Base-by-base conservation (phyloP, 2,797 vertebrate species). In the Rhinatrema bivittatum region DNA sequence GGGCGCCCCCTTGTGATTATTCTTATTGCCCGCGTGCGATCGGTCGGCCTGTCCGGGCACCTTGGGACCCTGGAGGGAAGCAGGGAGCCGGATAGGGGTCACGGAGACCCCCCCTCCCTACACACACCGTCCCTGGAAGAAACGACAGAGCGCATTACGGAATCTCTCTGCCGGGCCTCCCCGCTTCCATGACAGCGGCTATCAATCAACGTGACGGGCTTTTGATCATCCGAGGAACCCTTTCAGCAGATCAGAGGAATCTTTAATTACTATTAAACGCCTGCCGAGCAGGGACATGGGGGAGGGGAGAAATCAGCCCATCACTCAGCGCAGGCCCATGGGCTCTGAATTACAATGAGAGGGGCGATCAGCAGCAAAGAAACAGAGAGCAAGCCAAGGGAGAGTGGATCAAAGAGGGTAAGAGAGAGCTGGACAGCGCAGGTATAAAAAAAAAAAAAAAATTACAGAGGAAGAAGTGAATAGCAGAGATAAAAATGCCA, bases 201-300 rank as follows among this genome's bases (percentile, higher is more conserved):
- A 65, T 77, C 74, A 72, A 58, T 78, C 71, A 70, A 63, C 76
- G 39, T 56, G 61, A 59, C 52, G 68, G 47, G 36, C 41, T 56
- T 35, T 64, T 72, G 70, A 60, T 76, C 65, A 62, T 72, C 44
- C 53, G 39, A 45, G 32, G 60, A 53, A 11, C 37, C 39, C n/a
- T 48, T 56, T 37, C 37, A 74, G 63, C 28, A 64, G 56, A 74
- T 50, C 40, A 52, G 43, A 72, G 51, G 53, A 63, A 58, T 47
- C 49, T 66, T 65, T 74, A 77, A 79, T 75, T 76, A 39, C 55
- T 62, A 42, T 65, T 69, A 75, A 70, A 65, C 62, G 45, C 64
- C 64, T 76, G 51, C 56, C 50, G 73, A 60, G 48, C 40, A 24
- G 41, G 58, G 45, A 40, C 40, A 39, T 31, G 20, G 38, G 23